Percentiles rank a stretch among this genome's conserved stretches.
Evolutionary conservation across 2,113 vertebrate genomes (phyloP).

Genomic region (Tragelaphus imberbis): DNA sequence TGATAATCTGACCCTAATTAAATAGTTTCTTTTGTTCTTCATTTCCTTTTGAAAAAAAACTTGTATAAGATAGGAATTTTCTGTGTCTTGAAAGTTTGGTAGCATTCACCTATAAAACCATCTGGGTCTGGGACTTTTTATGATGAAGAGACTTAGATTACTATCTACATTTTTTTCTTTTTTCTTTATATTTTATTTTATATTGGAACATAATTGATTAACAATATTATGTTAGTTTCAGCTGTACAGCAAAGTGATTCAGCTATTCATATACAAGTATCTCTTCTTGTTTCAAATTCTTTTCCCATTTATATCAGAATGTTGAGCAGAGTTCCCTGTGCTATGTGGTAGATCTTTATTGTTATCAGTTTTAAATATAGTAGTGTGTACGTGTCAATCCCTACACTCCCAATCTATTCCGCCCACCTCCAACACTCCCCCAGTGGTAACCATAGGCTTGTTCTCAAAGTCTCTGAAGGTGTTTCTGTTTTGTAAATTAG

Average conservation of each 20-base stretch:
- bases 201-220: not conserved
- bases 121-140: not conserved
- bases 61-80: not conserved
- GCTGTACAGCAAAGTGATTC: not conserved
- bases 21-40: not conserved
- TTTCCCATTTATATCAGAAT: not conserved
- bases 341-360: not conserved
- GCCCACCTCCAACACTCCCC: not conserved
- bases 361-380: not conserved
- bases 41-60: not conserved
- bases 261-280: not conserved
- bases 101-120: not conserved
- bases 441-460: not conserved
- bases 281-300: not conserved
- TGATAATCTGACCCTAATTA: not conserved
- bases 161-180: not conserved
- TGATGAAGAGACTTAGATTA: not conserved
- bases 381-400: not conserved
- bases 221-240: not conserved
- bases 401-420: not conserved
- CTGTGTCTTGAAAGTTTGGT: not conserved
- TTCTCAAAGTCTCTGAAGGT: not conserved
- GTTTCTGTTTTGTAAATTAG: not conserved
- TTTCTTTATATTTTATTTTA: not conserved
- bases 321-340: not conserved